These are phyloP conservation scores for Syritta pipiens DNA, from an alignment of 2,888 invertebrate species.

Conservation along the genomic window DNA sequence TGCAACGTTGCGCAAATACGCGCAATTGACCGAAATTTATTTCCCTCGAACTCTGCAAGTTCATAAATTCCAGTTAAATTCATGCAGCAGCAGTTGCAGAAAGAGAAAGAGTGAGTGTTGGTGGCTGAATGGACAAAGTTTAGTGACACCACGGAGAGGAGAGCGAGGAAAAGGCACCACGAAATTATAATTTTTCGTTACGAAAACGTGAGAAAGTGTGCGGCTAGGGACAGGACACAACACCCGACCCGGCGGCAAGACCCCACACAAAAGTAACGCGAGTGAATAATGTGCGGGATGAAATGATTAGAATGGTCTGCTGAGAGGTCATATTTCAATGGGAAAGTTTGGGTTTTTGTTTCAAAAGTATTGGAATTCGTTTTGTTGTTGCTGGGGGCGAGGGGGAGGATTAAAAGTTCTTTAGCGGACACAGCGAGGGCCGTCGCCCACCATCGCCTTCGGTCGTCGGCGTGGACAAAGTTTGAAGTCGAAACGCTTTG, in stretches of 20 bases:
- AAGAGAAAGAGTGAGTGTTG: background rate
- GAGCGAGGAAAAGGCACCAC: conserved; percentile 37
- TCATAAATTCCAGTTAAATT: conserved; percentile 63
- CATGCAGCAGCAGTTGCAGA: conserved; percentile 49
- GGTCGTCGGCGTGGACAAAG: no score
- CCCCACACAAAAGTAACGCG: background rate
- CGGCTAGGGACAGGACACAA: background rate
- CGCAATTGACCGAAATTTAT: conserved; percentile 62
- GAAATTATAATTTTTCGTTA: conserved; percentile 53
- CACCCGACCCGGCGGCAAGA: no score
- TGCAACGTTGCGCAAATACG: conserved; percentile 60
- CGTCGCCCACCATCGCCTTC: no score
- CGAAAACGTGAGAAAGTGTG: conserved; percentile 1
- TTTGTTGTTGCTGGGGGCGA: background rate
- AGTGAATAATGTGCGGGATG: conserved; percentile 56
- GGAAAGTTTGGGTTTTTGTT: conserved; percentile 43
- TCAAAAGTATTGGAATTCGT: conserved; percentile 41
- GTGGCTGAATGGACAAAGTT: conserved; percentile 47
- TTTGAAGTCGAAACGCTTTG: no score
- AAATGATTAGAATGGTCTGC: conserved; percentile 63
- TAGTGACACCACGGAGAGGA: conserved; percentile 57
- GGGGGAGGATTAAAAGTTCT: conserved; percentile 34
- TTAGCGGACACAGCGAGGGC: no score
- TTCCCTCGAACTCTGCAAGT: conserved; percentile 52
- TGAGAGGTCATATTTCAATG: conserved; percentile 62